Conservation (phyloP, 2,113 vertebrate genomes). For the Daboia siamensis region DNA sequence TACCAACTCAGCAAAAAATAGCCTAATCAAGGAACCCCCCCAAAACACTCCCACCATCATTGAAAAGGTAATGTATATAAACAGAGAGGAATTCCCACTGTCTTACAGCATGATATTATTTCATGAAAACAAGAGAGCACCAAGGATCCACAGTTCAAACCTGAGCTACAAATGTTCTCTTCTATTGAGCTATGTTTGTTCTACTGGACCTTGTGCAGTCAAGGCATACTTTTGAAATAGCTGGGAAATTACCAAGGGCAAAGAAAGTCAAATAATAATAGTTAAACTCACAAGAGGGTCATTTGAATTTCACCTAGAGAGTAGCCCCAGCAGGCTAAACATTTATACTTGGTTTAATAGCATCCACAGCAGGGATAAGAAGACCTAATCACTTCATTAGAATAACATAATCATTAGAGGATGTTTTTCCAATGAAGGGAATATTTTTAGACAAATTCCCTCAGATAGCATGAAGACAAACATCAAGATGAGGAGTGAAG, state of each 20-base stretch:
- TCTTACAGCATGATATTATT: too few species aligned
- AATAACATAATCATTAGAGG: slow-evolving; percentile 53
- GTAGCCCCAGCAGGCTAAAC: slow-evolving; percentile 64
- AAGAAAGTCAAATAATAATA: slow-evolving; percentile 65
- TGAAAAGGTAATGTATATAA: neutral
- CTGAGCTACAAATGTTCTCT: neutral
- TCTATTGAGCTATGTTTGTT: neutral
- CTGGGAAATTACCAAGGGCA: slow-evolving; percentile 63
- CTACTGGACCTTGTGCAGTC: neutral
- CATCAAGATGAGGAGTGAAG: slow-evolving; percentile 28
- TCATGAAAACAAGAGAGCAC: neutral
- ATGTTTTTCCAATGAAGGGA: slow-evolving; percentile 28
- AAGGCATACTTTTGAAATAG: slow-evolving; percentile 4
- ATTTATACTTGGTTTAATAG: slow-evolving; percentile 63
- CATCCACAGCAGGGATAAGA: slow-evolving; percentile 59
- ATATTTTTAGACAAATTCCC: slow-evolving; percentile 40
- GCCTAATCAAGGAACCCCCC: neutral
- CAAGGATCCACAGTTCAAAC: neutral
- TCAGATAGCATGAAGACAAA: slow-evolving; percentile 31
- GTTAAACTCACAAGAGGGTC: slow-evolving; percentile 59
- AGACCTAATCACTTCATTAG: slow-evolving; percentile 65
- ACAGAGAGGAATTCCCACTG: neutral
- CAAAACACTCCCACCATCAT: neutral
- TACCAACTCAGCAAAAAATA: neutral
- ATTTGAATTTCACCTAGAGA: slow-evolving; percentile 65